Evolutionary conservation across 1,140 invertebrate species (phyloP).

Genomic region (Atta cephalotes): DNA sequence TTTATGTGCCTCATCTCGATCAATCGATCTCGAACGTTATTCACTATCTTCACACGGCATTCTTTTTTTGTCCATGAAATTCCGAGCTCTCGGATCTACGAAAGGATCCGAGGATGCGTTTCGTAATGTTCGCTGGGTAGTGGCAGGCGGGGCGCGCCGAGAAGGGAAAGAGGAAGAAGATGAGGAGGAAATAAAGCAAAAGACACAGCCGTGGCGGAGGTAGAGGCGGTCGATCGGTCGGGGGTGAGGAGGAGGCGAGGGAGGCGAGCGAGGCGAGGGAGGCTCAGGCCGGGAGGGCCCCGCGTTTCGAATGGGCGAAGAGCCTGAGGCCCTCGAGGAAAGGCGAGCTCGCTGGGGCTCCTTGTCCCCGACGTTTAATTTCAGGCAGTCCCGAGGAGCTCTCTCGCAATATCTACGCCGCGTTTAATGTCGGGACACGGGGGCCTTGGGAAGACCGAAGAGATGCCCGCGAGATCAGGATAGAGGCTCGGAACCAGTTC

Average conservation of each 20-base stretch:
- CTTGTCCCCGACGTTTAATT: constrained; percentile 78
- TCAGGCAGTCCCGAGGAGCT: constrained; percentile 72
- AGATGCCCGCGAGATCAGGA: constrained; percentile 68
- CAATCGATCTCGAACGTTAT: constrained; percentile 41
- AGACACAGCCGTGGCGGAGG: not conserved
- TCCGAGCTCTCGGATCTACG: constrained; percentile 65
- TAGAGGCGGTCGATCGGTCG: not conserved
- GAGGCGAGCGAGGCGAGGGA: not conserved
- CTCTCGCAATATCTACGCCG: constrained; percentile 64
- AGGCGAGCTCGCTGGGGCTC: constrained; percentile 56
- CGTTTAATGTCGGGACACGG: constrained; percentile 67
- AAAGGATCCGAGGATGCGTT: constrained; percentile 62
- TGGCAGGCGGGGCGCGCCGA: not conserved
- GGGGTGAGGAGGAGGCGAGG: not conserved
- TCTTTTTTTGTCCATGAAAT: constrained; percentile 60
- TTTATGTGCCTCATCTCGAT: constrained; percentile 26
- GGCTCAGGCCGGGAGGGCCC: not conserved
- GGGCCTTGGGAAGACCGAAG: constrained; percentile 69
- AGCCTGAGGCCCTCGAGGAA: constrained; percentile 36
- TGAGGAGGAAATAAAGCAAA: constrained; percentile 62
- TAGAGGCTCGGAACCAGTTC: constrained; percentile 79
- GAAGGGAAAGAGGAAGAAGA: constrained; percentile 65
- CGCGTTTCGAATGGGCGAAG: constrained; percentile 47
- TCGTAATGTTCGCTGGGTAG: constrained; percentile 70
- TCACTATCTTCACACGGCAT: constrained; percentile 10